Base-by-base conservation (phyloP, 2,113 vertebrate species). In the Galeopterus variegatus region DNA sequence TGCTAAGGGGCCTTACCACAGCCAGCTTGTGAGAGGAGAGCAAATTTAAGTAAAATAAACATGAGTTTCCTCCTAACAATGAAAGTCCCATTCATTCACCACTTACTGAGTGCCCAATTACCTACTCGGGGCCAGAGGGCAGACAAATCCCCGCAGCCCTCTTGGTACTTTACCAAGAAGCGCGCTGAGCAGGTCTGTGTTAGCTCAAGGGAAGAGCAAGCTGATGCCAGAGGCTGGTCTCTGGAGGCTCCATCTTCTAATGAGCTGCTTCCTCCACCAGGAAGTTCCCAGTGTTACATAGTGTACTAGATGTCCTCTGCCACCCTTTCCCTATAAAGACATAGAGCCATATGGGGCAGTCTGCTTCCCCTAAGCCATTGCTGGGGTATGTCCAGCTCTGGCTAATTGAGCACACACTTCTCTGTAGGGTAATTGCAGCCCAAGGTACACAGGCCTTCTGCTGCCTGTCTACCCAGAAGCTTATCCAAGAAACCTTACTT, bases 41-140 rank as follows among this genome's bases (percentile, higher is more conserved):
- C 28, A 82, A 92, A 76, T 81, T n/a, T 69, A 54, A 79, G 90
- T n/a, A 14, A 89, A 92, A 94, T 31, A 84, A 85, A 24, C n/a
- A 33, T 36, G 69, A 36, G 6, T 86, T 94, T 89, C 69, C 52
- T 96, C 24, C 85, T 73, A 28, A 83, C 11, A 65, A 81, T 58
- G 92, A 94, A 72, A 72, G 17, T 83, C 65, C 41, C 54, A 79
- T n/a, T 36, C 31, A 79, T 31, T 19, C 81, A 88, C 9, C 10
- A n/a, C 69, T 79, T 72, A 67, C 28, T 76, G 84, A 77, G 14
- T 60, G 52, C 50, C 23, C 48, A 86, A 6, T 79, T 67, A 81
- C 33, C 50, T 76, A 65, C 14, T 56, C 60, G 8, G 23, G 82
- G 52, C 41, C 50, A 87, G 56, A 90, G 24, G 50, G 72, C 36